Conservation (phyloP, 2,797 vertebrate genomes). For the Gymnothorax reevesii region DNA sequence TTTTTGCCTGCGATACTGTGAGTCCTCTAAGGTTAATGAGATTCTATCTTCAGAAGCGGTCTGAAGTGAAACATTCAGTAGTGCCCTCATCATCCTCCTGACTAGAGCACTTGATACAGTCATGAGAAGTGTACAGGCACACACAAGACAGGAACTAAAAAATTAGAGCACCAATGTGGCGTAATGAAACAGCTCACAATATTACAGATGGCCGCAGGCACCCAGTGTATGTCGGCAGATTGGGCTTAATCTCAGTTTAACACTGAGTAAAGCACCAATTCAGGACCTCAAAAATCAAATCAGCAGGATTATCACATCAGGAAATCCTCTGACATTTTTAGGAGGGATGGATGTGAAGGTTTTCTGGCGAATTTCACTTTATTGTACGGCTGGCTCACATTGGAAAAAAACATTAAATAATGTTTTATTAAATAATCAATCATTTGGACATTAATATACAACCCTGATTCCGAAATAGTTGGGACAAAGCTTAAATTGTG, state of each 20-base stretch:
- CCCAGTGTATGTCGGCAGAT: neutral
- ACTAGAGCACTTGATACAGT: neutral
- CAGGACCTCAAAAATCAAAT: neutral
- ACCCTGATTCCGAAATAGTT: too few relatives aligned
- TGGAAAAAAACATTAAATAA: too few relatives aligned
- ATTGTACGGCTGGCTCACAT: neutral
- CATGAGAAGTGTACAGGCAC: neutral
- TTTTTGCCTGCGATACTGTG: too few relatives aligned
- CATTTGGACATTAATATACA: neutral
- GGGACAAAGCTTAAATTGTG: too few relatives aligned
- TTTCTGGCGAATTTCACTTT: neutral
- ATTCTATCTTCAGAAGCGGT: neutral
- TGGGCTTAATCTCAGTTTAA: slow-evolving; percentile 24
- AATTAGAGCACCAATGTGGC: neutral
- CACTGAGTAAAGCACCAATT: slow-evolving; percentile 13
- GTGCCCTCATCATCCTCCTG: neutral
- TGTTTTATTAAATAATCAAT: neutral
- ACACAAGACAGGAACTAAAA: neutral
- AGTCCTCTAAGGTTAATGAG: neutral
- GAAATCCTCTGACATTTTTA: neutral
- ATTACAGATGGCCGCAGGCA: neutral
- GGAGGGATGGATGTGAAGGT: neutral
- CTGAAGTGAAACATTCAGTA: neutral
- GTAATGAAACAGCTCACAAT: slow-evolving; percentile 1
- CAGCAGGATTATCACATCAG: slow-evolving; percentile 15